Base-by-base conservation (phyloP, 1,140 invertebrate genomes). In the Pseudoatta argentina region DNA sequence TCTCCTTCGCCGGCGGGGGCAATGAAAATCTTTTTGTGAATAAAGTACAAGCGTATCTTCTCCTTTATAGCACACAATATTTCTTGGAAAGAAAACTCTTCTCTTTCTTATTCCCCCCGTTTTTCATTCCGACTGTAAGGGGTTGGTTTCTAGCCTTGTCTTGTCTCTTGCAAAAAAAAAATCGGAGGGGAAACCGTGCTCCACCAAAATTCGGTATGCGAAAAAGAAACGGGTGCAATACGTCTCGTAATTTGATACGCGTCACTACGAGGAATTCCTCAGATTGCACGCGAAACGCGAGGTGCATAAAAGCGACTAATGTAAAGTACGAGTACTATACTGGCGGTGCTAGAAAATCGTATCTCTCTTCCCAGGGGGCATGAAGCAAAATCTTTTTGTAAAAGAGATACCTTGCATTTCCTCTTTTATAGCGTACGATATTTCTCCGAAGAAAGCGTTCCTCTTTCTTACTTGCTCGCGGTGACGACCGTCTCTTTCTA, bases 11-110 rank as follows among this genome's bases (percentile, higher is more conserved):
- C 79, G 69, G 69, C 79, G 79, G 79, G 79, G 79, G 69, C 79
- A 83, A 83, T 83, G 79, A 83, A 83, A 83, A 83, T 83, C 79
- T 83, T 83, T 83, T 83, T 73, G 79, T 83, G 79, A 83, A 83
- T 83, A 83, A 83, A 57, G 79, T 63, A 83, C 69, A 83, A 83
- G 69, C 69, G 69, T 83, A 83, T 83, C 79, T 83, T 34, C 69
- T 51, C 69, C 69, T 83, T 83, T 83, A 83, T 83, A 61, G 79
- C 55, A 39, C 69, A 63, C 79, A 72, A 83, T 83, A 83, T 83
- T 83, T 83, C 79, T 83, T 75, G 39, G 73, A 83, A 83, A 69
- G 79, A 75, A 83, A 75, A 73, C 79, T 24, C 69, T 39, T 83
- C 79, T 83, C 79, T 83, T 83, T 75, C 69, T 83, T 83, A 51